These are phyloP conservation scores for Leptopilina syphax DNA, from an alignment of 2,888 invertebrate genomes.

Conservation along the genomic window DNA sequence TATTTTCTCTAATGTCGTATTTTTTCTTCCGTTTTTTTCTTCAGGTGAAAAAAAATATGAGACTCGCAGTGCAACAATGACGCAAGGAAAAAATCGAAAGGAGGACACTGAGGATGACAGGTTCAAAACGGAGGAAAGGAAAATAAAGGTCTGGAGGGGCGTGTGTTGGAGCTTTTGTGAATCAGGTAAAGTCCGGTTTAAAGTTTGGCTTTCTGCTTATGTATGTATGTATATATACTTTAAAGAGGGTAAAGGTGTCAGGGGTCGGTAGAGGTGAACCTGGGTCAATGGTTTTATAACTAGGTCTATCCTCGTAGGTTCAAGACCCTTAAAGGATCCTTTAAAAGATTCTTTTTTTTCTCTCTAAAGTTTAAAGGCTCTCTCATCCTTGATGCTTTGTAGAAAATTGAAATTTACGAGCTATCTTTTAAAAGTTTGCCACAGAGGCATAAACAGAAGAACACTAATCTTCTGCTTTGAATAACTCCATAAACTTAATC, in stretches of 20 bases:
- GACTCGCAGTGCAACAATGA: neutral
- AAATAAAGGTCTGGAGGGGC: constrained; percentile 21
- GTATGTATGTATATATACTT: too few relatives aligned
- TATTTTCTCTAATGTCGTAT: neutral
- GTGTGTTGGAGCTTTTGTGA: constrained; percentile 13
- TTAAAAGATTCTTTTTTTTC: neutral
- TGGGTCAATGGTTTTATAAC: constrained; percentile 23
- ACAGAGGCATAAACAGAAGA: constrained; percentile 5
- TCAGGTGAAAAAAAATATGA: neutral
- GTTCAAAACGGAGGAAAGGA: constrained; percentile 14
- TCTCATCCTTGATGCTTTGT: neutral
- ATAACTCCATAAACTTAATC: neutral
- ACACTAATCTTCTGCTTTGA: neutral
- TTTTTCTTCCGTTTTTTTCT: neutral
- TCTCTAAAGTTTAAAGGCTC: constrained; percentile 10
- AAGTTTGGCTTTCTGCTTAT: constrained; percentile 33
- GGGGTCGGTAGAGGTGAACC: neutral
- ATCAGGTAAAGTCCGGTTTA: constrained; percentile 21
- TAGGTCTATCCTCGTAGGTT: neutral
- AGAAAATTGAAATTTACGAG: constrained; percentile 9
- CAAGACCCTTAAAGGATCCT: neutral
- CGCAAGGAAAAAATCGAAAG: constrained; percentile 12
- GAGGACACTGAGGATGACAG: constrained; percentile 24
- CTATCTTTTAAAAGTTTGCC: constrained; percentile 6
- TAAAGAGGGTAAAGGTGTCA: constrained; percentile 27